These are phyloP conservation scores for Acipenser ruthenus DNA, from an alignment of 2,797 vertebrate species.

Conservation along the genomic window DNA sequence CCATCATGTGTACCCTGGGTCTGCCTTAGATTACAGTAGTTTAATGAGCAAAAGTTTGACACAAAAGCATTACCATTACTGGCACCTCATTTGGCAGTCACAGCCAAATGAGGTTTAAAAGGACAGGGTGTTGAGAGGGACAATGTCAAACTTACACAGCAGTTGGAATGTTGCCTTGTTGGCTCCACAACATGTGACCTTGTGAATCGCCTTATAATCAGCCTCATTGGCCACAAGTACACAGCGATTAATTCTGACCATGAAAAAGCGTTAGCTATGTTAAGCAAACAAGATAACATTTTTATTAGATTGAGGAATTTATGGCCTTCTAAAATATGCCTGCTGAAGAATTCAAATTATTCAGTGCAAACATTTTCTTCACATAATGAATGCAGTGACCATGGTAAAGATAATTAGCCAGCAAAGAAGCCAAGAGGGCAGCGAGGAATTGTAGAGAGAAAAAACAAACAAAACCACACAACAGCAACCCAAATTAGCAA, in stretches of 20 bases:
- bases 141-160: conserved; percentile 1
- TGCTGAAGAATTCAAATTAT: conserved; percentile 10
- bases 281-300: conserved; percentile 8
- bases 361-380: conserved; percentile 5
- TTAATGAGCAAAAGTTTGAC: neutral
- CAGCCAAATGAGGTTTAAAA: conserved; percentile 10
- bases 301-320: conserved; percentile 4
- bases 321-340: conserved; percentile 8
- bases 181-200: neutral
- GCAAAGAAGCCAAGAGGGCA: conserved; percentile 8
- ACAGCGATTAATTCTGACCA: neutral
- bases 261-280: neutral
- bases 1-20: neutral
- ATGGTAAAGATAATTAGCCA: conserved; percentile 15
- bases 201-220: neutral
- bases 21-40: neutral
- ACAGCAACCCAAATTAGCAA: neutral
- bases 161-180: neutral
- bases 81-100: conserved; percentile 8
- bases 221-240: neutral
- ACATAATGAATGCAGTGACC: conserved; percentile 14
- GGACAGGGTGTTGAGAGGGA: neutral
- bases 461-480: neutral
- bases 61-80: neutral
- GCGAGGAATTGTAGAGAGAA: neutral